Base-by-base conservation (phyloP, 2,888 invertebrate species). In the Junonia oenone region DNA sequence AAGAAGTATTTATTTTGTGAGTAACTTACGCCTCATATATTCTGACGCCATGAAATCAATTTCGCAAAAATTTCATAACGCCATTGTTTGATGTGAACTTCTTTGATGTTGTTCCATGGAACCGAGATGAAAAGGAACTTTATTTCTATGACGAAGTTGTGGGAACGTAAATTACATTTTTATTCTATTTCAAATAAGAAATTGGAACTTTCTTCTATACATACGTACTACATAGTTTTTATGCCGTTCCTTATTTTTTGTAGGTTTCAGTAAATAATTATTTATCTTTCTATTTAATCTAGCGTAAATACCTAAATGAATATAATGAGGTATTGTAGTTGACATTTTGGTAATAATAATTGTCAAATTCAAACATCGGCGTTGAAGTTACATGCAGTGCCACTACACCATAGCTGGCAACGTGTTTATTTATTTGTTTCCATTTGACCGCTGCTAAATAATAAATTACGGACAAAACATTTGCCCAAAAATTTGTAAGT, bases 21-120 rank as follows among this genome's bases (percentile, higher is more conserved):
- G 45, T n/a, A 26, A 22, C 22, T 3, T 22, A 5, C 22, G 22
- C 5, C 5, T 5, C 5, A 22, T 45, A 45, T 26, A 40, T 11
- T 9, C 8, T 19, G 22, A n/a, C 26, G n/a, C 2, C 2, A 29
- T 8, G 14, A 46, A 31, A 40, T 38, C 19, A 45, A 15, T 38
- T 26, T 49, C 14, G 14, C 29, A 46, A 47, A 53, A 38, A 40
- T 53, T 53, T 53, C 53, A 14, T 47, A 53, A 38, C 35, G 37
- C 38, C 17, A 22, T 47, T 47, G 53, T 53, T 17, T 38, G 46
- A 47, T 17, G 35, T 26, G 6, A 45, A 14, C 35, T 37, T 27
- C 46, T 38, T 40, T 37, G 29, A 29, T 53, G 52, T 37, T 51
- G 5, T 45, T 33, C 11, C 26, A 40, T 33, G 35, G 45, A 35